Evolutionary conservation across 2,888 invertebrate species (phyloP), one percentile per base, ranked within the genome.

Genomic region (Tuta absoluta): DNA sequence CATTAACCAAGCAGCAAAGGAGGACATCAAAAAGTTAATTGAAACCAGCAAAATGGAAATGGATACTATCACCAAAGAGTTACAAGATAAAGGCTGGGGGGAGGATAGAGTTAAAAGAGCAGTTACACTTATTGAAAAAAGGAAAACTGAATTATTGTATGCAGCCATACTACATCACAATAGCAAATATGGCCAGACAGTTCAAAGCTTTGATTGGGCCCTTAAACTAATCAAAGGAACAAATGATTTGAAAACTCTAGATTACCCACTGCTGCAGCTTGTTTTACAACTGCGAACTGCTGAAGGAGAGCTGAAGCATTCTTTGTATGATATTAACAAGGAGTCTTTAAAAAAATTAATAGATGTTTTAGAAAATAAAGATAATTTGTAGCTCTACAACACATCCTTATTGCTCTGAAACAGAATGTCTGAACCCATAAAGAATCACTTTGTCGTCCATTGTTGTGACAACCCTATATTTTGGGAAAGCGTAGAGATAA

Each of bases 161-260:
- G 71, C 75, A 53, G 74, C 75, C 59, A 68, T 87, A 1, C 71
- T 79, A 66, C 67, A 78, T 49, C 73, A 79, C 45, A 85, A 80
- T 60, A 82, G 84, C 73, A 66, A 17, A 21, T 74, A 75, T 69
- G 83, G 86, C 64, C 81, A 86, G 69, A 77, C 75, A 56, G 49
- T 86, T 14, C 69, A 67, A 19, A 72, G 78, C 63, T 84, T 83
- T 75, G 79, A 86, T 70, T 89, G 89, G 87, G 56, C 70, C 60
- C 66, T 87, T 7, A 89, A 88, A 73, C 68, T 80, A 58, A 74
- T 87, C 53, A 68, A 81, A 58, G 89, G 89, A 10, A 85, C 83
- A 51, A 88, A 87, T 74, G 82, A 84, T 67, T 68, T 86, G 28
- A 84, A 84, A 71, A 80, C 78, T 19, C 69, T 83, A 33, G 78